These are phyloP conservation scores for Axinella damicornis DNA, from an alignment of 37 sponge, comb jelly and placozoan genomes.

Conservation along the genomic window DNA sequence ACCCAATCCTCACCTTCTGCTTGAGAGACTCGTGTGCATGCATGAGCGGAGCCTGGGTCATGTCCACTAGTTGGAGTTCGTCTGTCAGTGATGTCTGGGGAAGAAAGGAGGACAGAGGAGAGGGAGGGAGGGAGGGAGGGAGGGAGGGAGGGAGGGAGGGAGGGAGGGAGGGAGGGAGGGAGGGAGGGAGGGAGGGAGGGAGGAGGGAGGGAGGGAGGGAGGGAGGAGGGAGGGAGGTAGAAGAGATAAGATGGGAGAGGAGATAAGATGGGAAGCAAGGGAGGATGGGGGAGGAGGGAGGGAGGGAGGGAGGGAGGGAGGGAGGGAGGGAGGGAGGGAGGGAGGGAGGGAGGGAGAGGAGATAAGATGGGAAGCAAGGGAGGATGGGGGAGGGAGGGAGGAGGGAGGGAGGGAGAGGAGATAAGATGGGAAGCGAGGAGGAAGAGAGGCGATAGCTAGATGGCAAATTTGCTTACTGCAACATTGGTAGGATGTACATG, in stretches of 20 bases:
- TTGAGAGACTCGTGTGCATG: constrained; percentile 51
- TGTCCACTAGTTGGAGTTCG: constrained; percentile 50
- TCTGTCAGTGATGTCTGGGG: constrained; percentile 44
- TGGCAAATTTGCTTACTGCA: too few relatives aligned
- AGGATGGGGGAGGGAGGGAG: not conserved
- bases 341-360: not conserved
- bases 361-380: not conserved
- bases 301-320: not conserved
- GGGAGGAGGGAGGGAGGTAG: too few relatives aligned
- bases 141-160: too few relatives aligned
- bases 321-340: not conserved
- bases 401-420: too few relatives aligned
- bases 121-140: not conserved
- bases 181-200: too few relatives aligned
- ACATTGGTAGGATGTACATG: too few relatives aligned
- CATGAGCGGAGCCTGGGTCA: constrained; percentile 73
- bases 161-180: too few relatives aligned
- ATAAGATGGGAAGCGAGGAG: too few relatives aligned
- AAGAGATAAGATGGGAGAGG: not conserved
- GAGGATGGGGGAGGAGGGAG: not conserved
- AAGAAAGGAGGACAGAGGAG: too few relatives aligned
- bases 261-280: not conserved
- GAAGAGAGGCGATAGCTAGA: too few relatives aligned
- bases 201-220: too few relatives aligned
- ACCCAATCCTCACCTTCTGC: too few relatives aligned